Conservation (phyloP, 1,140 invertebrate species). For the Pseudomyrmex pallidus region DNA sequence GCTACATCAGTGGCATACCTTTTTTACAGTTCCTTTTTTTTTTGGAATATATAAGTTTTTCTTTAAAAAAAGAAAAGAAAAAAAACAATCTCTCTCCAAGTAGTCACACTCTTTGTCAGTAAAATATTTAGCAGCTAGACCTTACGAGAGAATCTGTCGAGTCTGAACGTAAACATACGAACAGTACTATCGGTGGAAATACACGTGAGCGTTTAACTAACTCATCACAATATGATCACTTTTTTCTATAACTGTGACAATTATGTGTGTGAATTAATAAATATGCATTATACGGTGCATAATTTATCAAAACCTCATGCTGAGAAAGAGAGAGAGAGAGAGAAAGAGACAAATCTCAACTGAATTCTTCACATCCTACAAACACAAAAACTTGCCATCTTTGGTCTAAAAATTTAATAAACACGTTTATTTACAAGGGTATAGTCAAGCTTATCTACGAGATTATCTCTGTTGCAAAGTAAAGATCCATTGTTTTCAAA, state of each 20-base stretch:
- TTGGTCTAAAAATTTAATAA: conserved; percentile 61
- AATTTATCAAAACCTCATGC: conserved; percentile 57
- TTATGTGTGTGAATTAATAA: conserved; percentile 58
- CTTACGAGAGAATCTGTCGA: conserved; percentile 45
- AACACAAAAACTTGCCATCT: conserved; percentile 67
- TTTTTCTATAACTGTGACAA: conserved; percentile 33
- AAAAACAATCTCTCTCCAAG: conserved; percentile 51
- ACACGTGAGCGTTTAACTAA: conserved; percentile 49
- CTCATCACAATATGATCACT: conserved; percentile 44
- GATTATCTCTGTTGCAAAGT: conserved; percentile 55
- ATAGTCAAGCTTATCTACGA: conserved; percentile 65
- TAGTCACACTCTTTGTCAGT: conserved; percentile 62
- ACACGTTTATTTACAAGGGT: conserved; percentile 61
- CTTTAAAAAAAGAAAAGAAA: neutral
- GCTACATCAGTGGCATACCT: conserved; percentile 65
- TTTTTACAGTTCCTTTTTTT: neutral
- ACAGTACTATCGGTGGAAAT: conserved; percentile 53
- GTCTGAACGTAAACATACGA: conserved; percentile 54
- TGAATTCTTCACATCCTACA: conserved; percentile 54
- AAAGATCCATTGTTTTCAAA: conserved; percentile 49
- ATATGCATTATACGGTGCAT: conserved; percentile 55
- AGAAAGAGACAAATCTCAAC: conserved; percentile 32
- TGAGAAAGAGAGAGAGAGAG: too few relatives aligned
- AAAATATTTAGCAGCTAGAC: conserved; percentile 40
- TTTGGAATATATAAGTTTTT: conserved; percentile 51